Evolutionary conservation across 2,888 invertebrate species (phyloP).

Genomic region (Latrodectus hesperus): DNA sequence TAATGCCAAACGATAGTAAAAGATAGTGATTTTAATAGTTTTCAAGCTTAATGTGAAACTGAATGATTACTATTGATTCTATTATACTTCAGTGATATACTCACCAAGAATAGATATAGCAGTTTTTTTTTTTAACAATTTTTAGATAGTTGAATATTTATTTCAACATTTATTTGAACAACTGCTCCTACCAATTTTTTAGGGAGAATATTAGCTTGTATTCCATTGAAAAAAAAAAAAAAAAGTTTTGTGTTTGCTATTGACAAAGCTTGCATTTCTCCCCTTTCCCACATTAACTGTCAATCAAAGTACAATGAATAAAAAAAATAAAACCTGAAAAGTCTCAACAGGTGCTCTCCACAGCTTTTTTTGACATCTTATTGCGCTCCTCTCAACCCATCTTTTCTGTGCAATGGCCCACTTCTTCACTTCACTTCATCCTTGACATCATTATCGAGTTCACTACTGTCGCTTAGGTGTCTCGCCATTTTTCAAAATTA

Average conservation of each 20-base stretch:
- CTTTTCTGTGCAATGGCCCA: background rate
- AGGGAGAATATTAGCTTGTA: too few relatives aligned
- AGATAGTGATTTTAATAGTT: too few relatives aligned
- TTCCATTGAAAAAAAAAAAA: too few relatives aligned
- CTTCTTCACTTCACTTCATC: conserved; percentile 28
- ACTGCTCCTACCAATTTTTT: too few relatives aligned
- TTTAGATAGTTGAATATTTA: too few relatives aligned
- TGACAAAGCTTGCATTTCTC: background rate
- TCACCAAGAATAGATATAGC: too few relatives aligned
- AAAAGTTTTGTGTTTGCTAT: background rate
- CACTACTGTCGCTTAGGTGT: background rate
- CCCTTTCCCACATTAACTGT: background rate
- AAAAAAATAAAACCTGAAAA: background rate
- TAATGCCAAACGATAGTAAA: too few relatives aligned
- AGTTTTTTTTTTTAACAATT: too few relatives aligned
- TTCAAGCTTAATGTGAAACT: too few relatives aligned
- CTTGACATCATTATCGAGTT: conserved; percentile 51
- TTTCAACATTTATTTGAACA: too few relatives aligned
- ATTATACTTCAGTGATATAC: too few relatives aligned
- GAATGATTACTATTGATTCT: too few relatives aligned
- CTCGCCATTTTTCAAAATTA: background rate
- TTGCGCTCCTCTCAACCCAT: background rate
- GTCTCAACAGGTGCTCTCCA: background rate
- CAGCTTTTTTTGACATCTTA: conserved; percentile 4
- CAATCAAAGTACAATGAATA: background rate